Evolutionary conservation across 2,888 invertebrate species (phyloP).

Genomic region (Epinotia nisella): DNA sequence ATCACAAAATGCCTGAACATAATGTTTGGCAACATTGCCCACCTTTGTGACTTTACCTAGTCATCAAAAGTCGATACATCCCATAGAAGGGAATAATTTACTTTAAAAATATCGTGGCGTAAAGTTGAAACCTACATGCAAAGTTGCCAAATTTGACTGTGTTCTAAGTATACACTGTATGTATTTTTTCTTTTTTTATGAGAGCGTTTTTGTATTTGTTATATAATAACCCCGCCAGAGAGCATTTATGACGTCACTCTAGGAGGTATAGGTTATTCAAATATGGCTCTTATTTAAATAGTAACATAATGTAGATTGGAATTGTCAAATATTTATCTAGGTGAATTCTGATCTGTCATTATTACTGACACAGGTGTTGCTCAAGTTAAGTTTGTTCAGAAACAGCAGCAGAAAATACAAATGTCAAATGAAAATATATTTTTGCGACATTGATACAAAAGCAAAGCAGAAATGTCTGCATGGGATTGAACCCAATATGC

Average conservation of each 20-base stretch:
- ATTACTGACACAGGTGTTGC: background rate
- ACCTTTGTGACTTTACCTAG: background rate
- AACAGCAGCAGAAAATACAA: no score
- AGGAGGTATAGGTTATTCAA: conserved; percentile 45
- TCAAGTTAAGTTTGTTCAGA: no score
- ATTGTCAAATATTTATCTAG: background rate
- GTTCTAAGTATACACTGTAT: conserved; percentile 48
- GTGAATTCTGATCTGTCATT: background rate
- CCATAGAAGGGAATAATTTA: background rate
- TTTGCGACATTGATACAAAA: no score
- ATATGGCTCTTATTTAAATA: background rate
- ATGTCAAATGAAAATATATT: no score
- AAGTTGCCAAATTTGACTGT: conserved; percentile 2
- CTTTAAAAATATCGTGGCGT: background rate
- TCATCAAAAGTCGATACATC: background rate
- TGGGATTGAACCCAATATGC: no score
- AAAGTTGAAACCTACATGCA: background rate
- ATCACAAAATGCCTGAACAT: conserved; percentile 33
- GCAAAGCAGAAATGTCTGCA: no score
- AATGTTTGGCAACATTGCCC: conserved; percentile 16
- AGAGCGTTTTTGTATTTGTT: conserved; percentile 54
- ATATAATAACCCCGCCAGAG: conserved; percentile 58
- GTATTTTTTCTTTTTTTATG: conserved; percentile 48
- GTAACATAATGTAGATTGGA: background rate
- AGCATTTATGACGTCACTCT: conserved; percentile 61